Evolutionary conservation across 2,113 vertebrate species (phyloP).

Genomic region (cat (Felis catus)): DNA sequence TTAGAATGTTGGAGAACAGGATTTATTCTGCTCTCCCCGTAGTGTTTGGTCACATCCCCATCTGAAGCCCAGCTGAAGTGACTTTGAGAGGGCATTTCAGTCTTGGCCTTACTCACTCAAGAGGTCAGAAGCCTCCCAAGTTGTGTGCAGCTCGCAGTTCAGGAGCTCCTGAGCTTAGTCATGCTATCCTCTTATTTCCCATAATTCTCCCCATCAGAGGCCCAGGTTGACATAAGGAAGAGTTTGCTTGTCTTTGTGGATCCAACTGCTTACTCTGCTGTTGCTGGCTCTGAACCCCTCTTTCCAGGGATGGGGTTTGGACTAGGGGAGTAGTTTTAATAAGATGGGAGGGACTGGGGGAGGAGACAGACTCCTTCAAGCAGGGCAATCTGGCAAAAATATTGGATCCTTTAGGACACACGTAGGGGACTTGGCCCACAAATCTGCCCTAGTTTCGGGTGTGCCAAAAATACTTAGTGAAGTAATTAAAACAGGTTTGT

Average conservation of each 20-base stretch:
- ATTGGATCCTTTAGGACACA: neutral
- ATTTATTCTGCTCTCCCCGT: neutral
- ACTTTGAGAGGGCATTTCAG: neutral
- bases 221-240: conserved; percentile 68
- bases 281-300: conserved; percentile 50
- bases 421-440: neutral
- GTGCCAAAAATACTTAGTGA: neutral
- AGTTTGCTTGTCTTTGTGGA: conserved; percentile 69
- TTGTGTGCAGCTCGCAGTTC: neutral
- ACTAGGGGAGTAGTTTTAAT: neutral
- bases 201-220: conserved; percentile 45
- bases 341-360: neutral
- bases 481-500: neutral
- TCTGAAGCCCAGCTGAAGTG: neutral
- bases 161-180: conserved; percentile 13
- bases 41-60: neutral
- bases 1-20: neutral
- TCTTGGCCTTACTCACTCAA: neutral
- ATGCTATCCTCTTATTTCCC: conserved; percentile 71
- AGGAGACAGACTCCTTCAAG: neutral
- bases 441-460: neutral
- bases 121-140: neutral
- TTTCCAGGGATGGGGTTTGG: neutral
- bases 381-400: neutral
- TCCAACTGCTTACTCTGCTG: conserved; percentile 68